A percentile compares a stretch with the other conserved stretches of the same genome.
Evolutionary conservation across 2,113 vertebrate species (phyloP).

Genomic region (Tursiops truncatus): DNA sequence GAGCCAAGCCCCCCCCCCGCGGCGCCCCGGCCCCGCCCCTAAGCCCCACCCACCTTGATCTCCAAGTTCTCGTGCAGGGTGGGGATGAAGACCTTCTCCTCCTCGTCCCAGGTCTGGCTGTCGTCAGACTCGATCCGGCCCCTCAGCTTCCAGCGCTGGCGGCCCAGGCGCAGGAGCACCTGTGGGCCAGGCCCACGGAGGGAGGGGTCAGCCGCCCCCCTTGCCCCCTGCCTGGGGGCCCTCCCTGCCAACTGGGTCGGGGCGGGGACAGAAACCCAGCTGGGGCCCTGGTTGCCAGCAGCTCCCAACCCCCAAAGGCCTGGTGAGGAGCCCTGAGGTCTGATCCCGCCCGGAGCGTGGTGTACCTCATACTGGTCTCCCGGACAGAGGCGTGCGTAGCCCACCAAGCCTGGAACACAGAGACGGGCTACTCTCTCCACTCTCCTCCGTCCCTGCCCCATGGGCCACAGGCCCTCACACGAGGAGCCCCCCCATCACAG

Average conservation of each 20-base stretch:
- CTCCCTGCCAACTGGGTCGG: neutral
- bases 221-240: neutral
- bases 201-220: neutral
- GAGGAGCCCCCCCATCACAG: neutral
- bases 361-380: conserved; percentile 97
- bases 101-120: conserved; percentile 95
- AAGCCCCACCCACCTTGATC: conserved; percentile 88
- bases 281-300: neutral
- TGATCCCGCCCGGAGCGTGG: fast-evolving
- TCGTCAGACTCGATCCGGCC: conserved; percentile 94
- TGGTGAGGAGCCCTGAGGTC: neutral
- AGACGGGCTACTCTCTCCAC: neutral
- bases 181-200: conserved; percentile 52
- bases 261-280: neutral
- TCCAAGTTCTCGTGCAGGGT: conserved; percentile 93
- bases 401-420: conserved; percentile 91
- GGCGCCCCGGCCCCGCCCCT: fast-evolving
- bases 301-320: neutral
- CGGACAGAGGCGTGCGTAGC: conserved; percentile 96
- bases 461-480: neutral
- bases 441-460: neutral
- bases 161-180: conserved; percentile 92
- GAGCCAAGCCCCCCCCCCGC: fast-evolving
- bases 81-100: conserved; percentile 93
- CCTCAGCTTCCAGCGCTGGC: conserved; percentile 94